A percentile compares a stretch with the other conserved stretches of the same genome.
Evolutionary conservation across 1,140 invertebrate genomes (phyloP).

Genomic region (Periplaneta americana): DNA sequence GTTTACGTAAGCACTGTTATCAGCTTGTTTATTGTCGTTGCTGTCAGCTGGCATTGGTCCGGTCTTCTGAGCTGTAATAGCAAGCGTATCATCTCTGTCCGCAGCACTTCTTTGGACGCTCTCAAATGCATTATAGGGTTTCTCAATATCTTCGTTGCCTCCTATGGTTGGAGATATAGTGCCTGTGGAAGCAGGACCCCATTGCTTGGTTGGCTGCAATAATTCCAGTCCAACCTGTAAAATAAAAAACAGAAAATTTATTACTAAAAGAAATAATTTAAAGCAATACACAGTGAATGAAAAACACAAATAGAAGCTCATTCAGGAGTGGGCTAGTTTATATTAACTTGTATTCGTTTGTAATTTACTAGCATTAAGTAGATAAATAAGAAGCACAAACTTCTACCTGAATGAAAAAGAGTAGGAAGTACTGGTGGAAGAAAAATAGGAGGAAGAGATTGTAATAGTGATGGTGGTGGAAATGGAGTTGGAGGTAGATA

Average conservation of each 20-base stretch:
- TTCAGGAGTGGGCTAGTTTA: background rate
- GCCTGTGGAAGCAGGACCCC: background rate
- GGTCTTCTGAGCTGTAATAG: background rate
- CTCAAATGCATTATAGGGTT: background rate
- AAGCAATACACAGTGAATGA: background rate
- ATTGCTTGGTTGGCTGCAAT: background rate
- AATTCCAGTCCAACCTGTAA: background rate
- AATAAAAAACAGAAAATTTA: background rate
- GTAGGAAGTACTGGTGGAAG: too few relatives aligned
- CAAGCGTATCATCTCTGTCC: background rate
- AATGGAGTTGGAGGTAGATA: too few relatives aligned
- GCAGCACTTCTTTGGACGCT: background rate
- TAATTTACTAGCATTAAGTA: background rate
- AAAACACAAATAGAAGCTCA: background rate
- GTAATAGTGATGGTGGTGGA: too few relatives aligned
- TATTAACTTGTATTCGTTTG: background rate
- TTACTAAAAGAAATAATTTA: background rate
- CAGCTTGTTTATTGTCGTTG: background rate
- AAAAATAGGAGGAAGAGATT: too few relatives aligned
- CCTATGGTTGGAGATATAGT: background rate
- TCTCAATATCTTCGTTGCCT: background rate
- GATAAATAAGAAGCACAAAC: too few relatives aligned
- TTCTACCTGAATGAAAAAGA: too few relatives aligned
- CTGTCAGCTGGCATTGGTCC: background rate
- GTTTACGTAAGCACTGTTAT: background rate